Conservation (phyloP, 2,113 vertebrate species). For the Hypocryptadius cinnamomeus region DNA sequence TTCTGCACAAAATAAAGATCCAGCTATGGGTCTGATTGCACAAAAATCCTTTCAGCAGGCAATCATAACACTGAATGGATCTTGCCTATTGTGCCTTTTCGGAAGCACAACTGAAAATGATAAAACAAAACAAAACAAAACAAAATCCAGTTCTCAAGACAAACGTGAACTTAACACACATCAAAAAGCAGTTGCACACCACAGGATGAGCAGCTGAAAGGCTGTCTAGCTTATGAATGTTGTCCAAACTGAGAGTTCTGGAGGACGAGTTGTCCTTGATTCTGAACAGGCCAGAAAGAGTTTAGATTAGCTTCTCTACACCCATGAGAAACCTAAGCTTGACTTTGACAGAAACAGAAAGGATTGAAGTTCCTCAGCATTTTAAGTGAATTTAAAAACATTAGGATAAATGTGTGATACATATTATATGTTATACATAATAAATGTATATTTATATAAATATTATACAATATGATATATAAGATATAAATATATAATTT, state of each 20-base stretch:
- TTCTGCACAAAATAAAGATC: background rate
- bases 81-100: background rate
- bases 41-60: background rate
- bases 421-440: background rate
- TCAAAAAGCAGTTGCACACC: background rate
- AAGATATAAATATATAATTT: background rate
- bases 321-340: background rate
- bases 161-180: background rate
- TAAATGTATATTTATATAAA: background rate
- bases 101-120: background rate
- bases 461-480: background rate
- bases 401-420: background rate
- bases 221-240: background rate
- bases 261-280: background rate
- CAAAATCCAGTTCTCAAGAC: background rate
- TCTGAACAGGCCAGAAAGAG: background rate
- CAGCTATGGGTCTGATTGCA: background rate
- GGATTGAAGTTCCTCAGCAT: background rate
- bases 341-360: background rate
- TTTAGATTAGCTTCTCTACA: background rate
- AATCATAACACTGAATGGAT: background rate
- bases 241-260: background rate
- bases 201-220: background rate
- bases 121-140: background rate
- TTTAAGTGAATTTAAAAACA: background rate